These are phyloP conservation scores for Tricholaema leucomelas DNA, from an alignment of 2,113 vertebrate species.

Conservation along the genomic window DNA sequence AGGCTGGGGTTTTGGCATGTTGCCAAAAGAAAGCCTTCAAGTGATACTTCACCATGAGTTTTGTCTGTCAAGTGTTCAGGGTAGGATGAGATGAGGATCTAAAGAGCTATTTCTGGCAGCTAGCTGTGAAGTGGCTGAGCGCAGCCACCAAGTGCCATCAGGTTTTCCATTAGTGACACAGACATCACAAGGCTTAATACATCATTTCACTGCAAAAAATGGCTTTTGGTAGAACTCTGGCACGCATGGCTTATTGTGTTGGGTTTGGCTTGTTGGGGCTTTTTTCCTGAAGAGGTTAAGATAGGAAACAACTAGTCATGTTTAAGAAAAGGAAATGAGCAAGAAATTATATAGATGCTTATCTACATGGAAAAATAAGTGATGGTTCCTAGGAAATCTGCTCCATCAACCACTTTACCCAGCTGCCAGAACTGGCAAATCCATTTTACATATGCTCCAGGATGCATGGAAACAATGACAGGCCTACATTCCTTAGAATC, in stretches of 20 bases:
- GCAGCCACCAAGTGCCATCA: background rate
- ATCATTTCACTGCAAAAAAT: background rate
- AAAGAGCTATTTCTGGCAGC: conserved; percentile 1
- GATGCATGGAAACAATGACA: background rate
- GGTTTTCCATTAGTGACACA: background rate
- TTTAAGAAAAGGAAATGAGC: background rate
- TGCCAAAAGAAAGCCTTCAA: background rate
- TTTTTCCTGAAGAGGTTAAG: background rate
- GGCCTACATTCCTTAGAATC: background rate
- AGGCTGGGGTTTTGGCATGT: background rate
- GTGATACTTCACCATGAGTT: background rate
- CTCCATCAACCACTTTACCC: background rate
- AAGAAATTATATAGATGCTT: background rate
- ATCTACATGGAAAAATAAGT: background rate
- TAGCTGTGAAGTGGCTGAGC: background rate
- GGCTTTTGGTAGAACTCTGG: background rate
- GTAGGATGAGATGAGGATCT: background rate
- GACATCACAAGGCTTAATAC: background rate
- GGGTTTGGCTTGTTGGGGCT: background rate
- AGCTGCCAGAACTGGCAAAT: background rate
- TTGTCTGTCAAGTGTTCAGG: background rate
- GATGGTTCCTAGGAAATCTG: background rate
- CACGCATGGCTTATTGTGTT: background rate
- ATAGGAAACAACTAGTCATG: background rate
- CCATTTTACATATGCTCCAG: background rate